These are phyloP conservation scores for Centropyge bicolor DNA, from an alignment of 2,797 vertebrate species.

Conservation along the genomic window DNA sequence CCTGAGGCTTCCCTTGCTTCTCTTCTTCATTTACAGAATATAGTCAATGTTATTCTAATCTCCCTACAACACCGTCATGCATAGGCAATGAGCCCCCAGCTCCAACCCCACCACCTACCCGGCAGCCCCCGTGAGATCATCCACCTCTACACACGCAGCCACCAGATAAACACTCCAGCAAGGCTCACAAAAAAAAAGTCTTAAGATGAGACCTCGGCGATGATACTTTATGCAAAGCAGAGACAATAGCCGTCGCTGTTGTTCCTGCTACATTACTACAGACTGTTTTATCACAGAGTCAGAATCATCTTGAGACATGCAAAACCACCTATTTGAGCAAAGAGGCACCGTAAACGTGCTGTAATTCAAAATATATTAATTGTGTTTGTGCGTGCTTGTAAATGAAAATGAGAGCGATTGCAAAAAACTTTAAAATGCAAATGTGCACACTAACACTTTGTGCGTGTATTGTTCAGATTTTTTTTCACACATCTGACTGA, in stretches of 20 bases:
- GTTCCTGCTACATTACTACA: conserved; percentile 21
- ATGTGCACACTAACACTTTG: not conserved
- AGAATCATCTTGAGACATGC: conserved; percentile 34
- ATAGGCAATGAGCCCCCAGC: conserved; percentile 93
- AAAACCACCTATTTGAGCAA: conserved; percentile 45
- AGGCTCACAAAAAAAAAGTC: conserved; percentile 86
- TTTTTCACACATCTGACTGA: not conserved
- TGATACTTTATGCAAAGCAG: conserved; percentile 67
- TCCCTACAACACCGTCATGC: conserved; percentile 96
- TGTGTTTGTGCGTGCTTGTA: conserved; percentile 1
- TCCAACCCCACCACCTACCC: conserved; percentile 82
- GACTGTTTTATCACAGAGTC: conserved; percentile 45
- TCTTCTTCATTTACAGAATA: conserved; percentile 99
- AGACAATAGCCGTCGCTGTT: conserved; percentile 38
- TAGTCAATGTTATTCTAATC: conserved; percentile 99
- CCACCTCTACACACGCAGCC: conserved; percentile 83
- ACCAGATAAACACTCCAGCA: conserved; percentile 93
- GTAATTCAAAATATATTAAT: conserved; percentile 23
- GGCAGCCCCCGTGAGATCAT: conserved; percentile 86
- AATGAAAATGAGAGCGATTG: not conserved
- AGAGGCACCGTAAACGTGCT: conserved; percentile 17
- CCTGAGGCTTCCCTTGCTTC: conserved; percentile 96
- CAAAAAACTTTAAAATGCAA: conserved; percentile 8
- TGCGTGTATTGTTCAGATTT: not conserved
- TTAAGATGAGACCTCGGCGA: conserved; percentile 80